Evolutionary conservation across 2,113 vertebrate species (phyloP), one percentile per base, ranked within the genome.

Genomic region (Lepus americanus): DNA sequence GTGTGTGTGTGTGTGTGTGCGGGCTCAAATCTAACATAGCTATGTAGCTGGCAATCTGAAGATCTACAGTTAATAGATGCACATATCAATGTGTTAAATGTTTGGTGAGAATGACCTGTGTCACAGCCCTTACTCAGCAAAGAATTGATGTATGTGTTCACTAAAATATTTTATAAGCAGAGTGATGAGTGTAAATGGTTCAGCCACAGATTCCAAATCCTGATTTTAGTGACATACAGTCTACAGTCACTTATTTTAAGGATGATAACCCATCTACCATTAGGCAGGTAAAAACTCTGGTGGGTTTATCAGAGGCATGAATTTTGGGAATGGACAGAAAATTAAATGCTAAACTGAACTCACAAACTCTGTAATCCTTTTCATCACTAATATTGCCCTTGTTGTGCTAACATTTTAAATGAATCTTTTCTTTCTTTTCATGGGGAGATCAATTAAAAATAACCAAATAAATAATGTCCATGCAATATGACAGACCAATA

Each of bases 101-200:
- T 85, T 77, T 79, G 66, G 31, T 63, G 72, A 90, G 14, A 80
- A 93, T 85, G 78, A 77, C 16, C 55, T 82, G 25, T 89, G 70
- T 59, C 86, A 92, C 61, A 85, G 27, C 82, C 22, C 44, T 96
- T 92, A 88, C 87, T 93, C 76, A 96, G 94, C 77, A 92, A 89
- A 88, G 9, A 93, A 92, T 85, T 69, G 73, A 88, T 25, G n/a
- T 29, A n/a, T 0, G 1, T 59, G 55, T 79, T 14, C 12, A 81
- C 25, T 86, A 29, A 91, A 66, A 90, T 77, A 67, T 13, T 92
- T 84, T 80, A 53, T 2, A 77, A 94, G 67, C 49, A 92, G 27
- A 73, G 20, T 13, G 5, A 77, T 2, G 12, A 44, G 16, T n/a
- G 36, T 70, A 69, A 85, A 53, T 16, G 31, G 39, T 84, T 73